A percentile compares a stretch with the other conserved stretches of the same genome.
Evolutionary conservation across 2,888 invertebrate genomes (phyloP).

Genomic region (Chironomus riparius): DNA sequence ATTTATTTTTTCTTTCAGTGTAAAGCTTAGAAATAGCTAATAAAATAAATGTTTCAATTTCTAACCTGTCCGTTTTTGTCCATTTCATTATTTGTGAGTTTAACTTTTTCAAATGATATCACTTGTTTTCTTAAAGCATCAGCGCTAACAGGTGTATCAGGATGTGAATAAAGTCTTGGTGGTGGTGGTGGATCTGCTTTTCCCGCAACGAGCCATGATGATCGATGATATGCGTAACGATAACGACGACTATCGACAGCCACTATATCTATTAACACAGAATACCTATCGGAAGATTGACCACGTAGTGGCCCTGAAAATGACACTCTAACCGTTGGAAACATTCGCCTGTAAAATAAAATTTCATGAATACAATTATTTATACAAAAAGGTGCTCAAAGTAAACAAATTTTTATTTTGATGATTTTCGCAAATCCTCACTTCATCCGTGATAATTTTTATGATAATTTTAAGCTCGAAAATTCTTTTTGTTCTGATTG

Average conservation of each 20-base stretch:
- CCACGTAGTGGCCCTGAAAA: constrained; percentile 63
- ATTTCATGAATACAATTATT: constrained; percentile 6
- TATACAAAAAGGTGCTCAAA: constrained; percentile 19
- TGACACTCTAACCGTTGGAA: constrained; percentile 90
- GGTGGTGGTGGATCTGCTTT: constrained; percentile 97
- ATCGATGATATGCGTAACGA: constrained; percentile 96
- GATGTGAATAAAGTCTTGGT: constrained; percentile 88
- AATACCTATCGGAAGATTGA: constrained; percentile 75
- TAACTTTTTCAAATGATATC: constrained; percentile 96
- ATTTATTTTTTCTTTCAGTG: not conserved
- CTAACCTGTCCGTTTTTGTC: constrained; percentile 90
- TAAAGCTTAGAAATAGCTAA: not conserved
- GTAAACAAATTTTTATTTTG: constrained; percentile 41
- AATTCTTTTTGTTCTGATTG: not conserved
- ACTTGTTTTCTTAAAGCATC: constrained; percentile 94
- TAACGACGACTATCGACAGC: constrained; percentile 95
- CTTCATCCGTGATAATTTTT: constrained; percentile 14
- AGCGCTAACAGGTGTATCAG: constrained; percentile 91
- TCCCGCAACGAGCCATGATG: constrained; percentile 95
- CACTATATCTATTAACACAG: constrained; percentile 91
- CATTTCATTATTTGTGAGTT: constrained; percentile 97
- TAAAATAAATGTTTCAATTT: not conserved
- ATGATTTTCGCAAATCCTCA: constrained; percentile 26
- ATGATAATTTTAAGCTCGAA: not conserved
- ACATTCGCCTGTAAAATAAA: constrained; percentile 76